phyloP scores from a whole-genome alignment of 2,797 vertebrate genomes.

The Argyrosomus regius region DNA sequence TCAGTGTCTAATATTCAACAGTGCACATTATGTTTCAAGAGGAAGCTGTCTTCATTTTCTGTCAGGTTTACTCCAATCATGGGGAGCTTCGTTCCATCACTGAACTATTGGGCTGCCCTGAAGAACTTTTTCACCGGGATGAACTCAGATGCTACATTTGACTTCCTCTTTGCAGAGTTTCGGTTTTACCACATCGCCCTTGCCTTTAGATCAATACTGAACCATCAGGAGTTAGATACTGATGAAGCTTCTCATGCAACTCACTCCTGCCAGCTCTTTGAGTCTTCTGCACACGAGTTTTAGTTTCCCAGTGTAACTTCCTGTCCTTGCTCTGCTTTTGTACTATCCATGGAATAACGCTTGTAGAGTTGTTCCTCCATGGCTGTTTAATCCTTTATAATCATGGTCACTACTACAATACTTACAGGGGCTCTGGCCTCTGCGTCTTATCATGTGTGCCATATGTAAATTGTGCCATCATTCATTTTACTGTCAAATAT shows the following conservation, averaged over 20 bases:
- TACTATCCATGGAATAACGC: background rate
- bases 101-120: constrained; percentile 2
- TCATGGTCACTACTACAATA: background rate
- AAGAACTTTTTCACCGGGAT: constrained; percentile 8
- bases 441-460: background rate
- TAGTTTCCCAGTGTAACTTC: background rate
- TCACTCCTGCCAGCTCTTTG: background rate
- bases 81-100: background rate
- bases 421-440: background rate
- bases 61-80: background rate
- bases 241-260: background rate
- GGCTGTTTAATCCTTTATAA: background rate
- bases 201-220: constrained; percentile 19
- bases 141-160: background rate
- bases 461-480: background rate
- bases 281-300: background rate
- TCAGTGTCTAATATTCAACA: constrained; percentile 4
- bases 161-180: background rate
- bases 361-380: background rate
- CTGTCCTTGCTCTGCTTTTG: constrained; percentile 1
- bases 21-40: background rate
- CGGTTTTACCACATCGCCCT: background rate
- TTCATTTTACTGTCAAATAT: background rate
- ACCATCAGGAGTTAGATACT: constrained; percentile 3
- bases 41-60: constrained; percentile 10